A percentile compares a stretch with the other conserved stretches of the same genome.
These are phyloP conservation scores for Connochaetes taurinus DNA, from an alignment of 2,113 vertebrate species.

Conservation along the genomic window DNA sequence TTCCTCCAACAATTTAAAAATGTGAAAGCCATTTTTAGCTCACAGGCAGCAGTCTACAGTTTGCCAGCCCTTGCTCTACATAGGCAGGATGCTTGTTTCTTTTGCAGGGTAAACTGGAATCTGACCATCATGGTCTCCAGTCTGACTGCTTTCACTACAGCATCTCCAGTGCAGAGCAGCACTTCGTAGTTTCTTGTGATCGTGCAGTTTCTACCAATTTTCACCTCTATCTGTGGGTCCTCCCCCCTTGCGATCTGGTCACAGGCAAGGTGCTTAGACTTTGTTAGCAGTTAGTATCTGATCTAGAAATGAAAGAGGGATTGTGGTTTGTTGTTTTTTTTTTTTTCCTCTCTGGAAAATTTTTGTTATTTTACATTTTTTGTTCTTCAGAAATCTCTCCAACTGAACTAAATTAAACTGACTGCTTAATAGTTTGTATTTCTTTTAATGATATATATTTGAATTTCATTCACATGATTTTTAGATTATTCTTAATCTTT, in stretches of 20 bases:
- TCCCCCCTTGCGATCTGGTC: accelerated
- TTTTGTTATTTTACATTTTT: not conserved
- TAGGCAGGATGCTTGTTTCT: too few species aligned
- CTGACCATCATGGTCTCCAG: not conserved
- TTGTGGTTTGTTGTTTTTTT: not conserved
- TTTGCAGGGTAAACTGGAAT: not conserved
- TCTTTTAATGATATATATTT: not conserved
- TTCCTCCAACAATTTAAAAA: not conserved
- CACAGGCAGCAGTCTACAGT: not conserved
- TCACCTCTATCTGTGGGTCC: accelerated
- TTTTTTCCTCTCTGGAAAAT: not conserved
- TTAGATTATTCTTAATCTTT: not conserved
- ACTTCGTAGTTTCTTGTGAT: not conserved
- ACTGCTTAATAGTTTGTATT: not conserved
- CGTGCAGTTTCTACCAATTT: not conserved
- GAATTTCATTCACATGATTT: not conserved
- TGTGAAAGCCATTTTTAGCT: not conserved
- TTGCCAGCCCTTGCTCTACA: not conserved
- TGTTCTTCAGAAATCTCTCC: conserved; percentile 29
- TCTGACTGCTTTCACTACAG: not conserved
- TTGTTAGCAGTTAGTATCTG: not conserved
- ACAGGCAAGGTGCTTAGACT: not conserved
- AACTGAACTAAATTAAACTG: conserved; percentile 17
- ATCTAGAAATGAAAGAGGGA: not conserved
- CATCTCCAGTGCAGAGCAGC: not conserved